Evolutionary conservation across 1,140 invertebrate genomes (phyloP), one percentile per base, ranked within the genome.

Genomic region (Megathymus violae): DNA sequence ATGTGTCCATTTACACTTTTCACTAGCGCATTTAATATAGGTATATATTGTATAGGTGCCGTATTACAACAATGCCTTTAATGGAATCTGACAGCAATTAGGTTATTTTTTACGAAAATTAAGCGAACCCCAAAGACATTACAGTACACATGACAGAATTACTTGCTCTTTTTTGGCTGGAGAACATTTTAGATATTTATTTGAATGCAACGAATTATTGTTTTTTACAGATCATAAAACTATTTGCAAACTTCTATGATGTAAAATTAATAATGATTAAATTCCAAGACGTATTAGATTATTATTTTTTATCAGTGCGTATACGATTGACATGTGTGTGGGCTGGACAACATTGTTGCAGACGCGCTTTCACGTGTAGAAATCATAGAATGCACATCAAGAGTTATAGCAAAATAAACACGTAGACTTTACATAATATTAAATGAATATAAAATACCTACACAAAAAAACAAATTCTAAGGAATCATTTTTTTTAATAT

Each of bases 351-450:
- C 13, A 25, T 27, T 16, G 47, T 50, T 14, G 47, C 47, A 7
- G 47, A 36, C 47, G 47, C 47, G 0, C 34, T 50, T 34, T 50
- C 47, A 6, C 22, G 47, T 14, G 15, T 50, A 4, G 47, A 50
- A 6, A 27, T 27, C 27, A 7, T 31, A 31, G 27, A 31, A 31
- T 31, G 27, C 7, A 31, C 27, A 3, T 31, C 27, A 7, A 31
- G 27, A 3, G 27, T 31, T 5, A 31, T 31, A n/a, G n/a, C n/a
- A n/a, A n/a, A n/a, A n/a, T n/a, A n/a, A n/a, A n/a, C n/a, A n/a
- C n/a, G n/a, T n/a, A n/a, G n/a, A n/a, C n/a, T n/a, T n/a, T n/a
- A n/a, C n/a, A n/a, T n/a, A n/a, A n/a, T n/a, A n/a, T n/a, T n/a
- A n/a, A n/a, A n/a, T n/a, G n/a, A n/a, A n/a, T n/a, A n/a, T n/a